These are phyloP conservation scores for Drosophila lacicola DNA, from an alignment of 2,888 invertebrate genomes.

Conservation along the genomic window DNA sequence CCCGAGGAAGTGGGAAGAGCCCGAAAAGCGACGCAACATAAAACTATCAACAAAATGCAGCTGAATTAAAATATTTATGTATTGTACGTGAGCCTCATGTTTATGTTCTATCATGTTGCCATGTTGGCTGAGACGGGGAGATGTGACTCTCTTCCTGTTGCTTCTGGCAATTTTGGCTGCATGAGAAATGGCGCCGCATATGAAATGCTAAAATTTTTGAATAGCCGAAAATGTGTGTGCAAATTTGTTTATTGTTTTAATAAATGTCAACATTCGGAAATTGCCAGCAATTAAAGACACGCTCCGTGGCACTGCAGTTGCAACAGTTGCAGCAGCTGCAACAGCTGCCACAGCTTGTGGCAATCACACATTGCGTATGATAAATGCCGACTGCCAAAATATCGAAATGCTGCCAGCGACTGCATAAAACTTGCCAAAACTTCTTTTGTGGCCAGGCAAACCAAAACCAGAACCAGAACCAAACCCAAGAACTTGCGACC, in stretches of 20 bases:
- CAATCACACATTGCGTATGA: constrained; percentile 54
- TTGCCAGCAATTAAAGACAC: constrained; percentile 65
- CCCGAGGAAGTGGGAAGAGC: neutral
- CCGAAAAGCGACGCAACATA: constrained; percentile 38
- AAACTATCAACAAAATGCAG: constrained; percentile 74
- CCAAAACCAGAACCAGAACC: constrained; percentile 15
- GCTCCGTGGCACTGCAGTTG: constrained; percentile 25
- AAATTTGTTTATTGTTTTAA: constrained; percentile 77
- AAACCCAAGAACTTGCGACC: constrained; percentile 41
- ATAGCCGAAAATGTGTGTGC: constrained; percentile 23
- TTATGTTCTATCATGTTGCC: constrained; percentile 46
- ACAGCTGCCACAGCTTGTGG: constrained; percentile 27
- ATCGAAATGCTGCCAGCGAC: constrained; percentile 40
- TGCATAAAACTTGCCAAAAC: constrained; percentile 42
- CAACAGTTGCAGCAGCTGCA: constrained; percentile 18
- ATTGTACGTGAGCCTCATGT: constrained; percentile 64
- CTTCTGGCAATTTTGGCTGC: constrained; percentile 31
- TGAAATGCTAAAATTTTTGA: constrained; percentile 2
- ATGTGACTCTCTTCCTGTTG: constrained; percentile 11
- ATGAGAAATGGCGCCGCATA: constrained; percentile 7
- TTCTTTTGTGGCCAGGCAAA: constrained; percentile 41
- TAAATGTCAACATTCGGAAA: constrained; percentile 73
- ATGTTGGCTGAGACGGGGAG: neutral
- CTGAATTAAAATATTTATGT: constrained; percentile 75
- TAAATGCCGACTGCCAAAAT: constrained; percentile 64